Conservation (phyloP, 2,113 vertebrate genomes). For the Ploceus nigricollis region DNA sequence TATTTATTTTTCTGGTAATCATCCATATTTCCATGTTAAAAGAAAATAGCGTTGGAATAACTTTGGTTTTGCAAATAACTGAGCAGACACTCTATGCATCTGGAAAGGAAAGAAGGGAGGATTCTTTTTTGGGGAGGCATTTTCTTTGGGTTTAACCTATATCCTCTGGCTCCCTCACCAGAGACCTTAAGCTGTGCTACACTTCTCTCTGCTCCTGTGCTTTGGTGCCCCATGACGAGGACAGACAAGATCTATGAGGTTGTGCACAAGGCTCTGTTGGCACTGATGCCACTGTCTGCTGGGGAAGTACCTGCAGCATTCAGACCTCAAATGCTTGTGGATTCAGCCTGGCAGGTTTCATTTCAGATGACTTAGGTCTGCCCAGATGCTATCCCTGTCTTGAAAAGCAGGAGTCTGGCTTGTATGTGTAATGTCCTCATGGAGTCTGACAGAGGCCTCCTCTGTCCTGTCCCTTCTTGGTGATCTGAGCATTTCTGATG, state of each 20-base stretch:
- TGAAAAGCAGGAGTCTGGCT: neutral
- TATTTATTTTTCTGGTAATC: constrained; percentile 58
- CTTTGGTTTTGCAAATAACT: constrained; percentile 31
- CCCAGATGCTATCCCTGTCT: neutral
- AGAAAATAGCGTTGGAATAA: neutral
- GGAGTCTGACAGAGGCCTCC: neutral
- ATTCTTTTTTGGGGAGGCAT: neutral
- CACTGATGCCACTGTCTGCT: neutral
- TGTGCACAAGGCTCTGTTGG: neutral
- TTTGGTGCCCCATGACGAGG: neutral
- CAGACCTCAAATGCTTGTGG: neutral
- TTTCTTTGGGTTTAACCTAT: neutral
- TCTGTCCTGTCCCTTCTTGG: neutral
- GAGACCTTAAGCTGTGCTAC: neutral
- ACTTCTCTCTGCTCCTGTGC: neutral
- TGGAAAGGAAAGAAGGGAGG: neutral
- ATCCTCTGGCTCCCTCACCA: neutral
- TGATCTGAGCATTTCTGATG: neutral
- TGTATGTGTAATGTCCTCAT: neutral
- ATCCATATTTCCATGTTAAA: constrained; percentile 24
- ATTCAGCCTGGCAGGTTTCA: neutral
- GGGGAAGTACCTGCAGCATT: neutral
- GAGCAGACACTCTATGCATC: neutral
- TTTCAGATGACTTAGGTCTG: neutral
- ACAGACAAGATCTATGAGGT: neutral